Evolutionary conservation across 2,797 vertebrate genomes (phyloP), one percentile per base, ranked within the genome.

Genomic region (Setipinna tenuifilis): DNA sequence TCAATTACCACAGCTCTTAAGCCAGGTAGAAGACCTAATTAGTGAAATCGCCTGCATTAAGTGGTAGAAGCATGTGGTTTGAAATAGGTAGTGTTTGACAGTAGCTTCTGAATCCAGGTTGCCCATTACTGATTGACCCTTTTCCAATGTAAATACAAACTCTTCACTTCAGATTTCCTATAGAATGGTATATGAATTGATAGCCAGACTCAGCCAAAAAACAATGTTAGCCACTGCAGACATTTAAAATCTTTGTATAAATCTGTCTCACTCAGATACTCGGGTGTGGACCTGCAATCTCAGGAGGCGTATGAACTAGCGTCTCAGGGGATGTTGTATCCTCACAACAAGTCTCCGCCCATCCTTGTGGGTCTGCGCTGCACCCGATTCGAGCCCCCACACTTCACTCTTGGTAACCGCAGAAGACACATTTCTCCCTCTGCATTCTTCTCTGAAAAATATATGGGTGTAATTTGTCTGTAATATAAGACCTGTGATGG

Each of bases 281-380:
- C 98, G 83, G 96, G 94, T 28, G 88, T 98, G 0, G 97, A 99
- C 87, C 93, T 99, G 94, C 89, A 87, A 87, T 97, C 96, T 17
- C 97, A 99, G 91, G 97, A 98, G 89, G 97, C 98, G 0, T 99
- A 99, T 0, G 97, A 99, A 86, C 91, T 98, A 95, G 98, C 98
- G 0, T 96, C 94, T 35, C 93, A 89, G 50, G 97, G 98, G 23
- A 75, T 94, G 85, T 93, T 99, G 85, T 96, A 95, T 46, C 98
- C 98, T 57, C 95, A 96, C 84, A 93, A 88, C 83, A 98, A 98
- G 90, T 97, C 96, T 0, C 92, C 93, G 0, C 97, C 98, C 0
- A 94, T 99, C 86, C 90, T 99, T 86, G 97, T 95, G 0, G 96
- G 94, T 25, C 84, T 99, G 83, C 95, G 95, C 16, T 98, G 97